Base-by-base conservation (phyloP, 1,140 invertebrate species). In the Dinothrombium tinctorium region DNA sequence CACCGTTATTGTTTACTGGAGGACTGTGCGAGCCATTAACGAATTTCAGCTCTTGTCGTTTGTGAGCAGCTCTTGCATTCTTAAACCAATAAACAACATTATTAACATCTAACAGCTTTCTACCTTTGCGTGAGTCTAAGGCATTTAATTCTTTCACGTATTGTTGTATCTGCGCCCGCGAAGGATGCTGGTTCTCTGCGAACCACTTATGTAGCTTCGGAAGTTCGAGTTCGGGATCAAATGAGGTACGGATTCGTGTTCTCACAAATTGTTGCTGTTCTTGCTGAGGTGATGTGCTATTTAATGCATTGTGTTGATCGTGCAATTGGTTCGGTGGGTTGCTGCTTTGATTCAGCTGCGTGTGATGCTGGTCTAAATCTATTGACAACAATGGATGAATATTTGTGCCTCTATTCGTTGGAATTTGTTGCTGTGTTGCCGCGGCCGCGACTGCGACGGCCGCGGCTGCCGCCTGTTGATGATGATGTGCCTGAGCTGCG, bases 11-110 rank as follows among this genome's bases (percentile, higher is more conserved):
- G 37, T 21, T 26, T 19, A 15, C n/a, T 5, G 37, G 12, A n/a
- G 37, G 37, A 20, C 37, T 39, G 5, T 39, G 22, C 8, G 24
- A 26, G 17, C 37, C 37, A 29, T 39, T 39, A 2, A 43, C 22
- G 26, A 46, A 42, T 28, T 46, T 46, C 20, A 44, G 41, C 47
- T 60, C 60, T 17, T 60, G 59, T 28, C 86, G 64, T 54, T 92
- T 87, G 56, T 86, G 79, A 2, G 89, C 87, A 8, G 89, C 89
- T 40, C 89, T 66, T 0, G 89, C 86, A 56, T 96, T 95, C 59
- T 95, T 96, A 57, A 96, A 95, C 89, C 89, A 95, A 57, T 94
- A 94, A 17, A 94, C 86, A 9, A 96, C 84, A 56, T 96, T 96
- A 53, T 90, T 90, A 1, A 92, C 74, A 59, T 96, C 87, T 19